A percentile compares a stretch with the other conserved stretches of the same genome.
phyloP scores from a whole-genome alignment of 2,113 vertebrate species.

The Oceanites oceanicus region DNA sequence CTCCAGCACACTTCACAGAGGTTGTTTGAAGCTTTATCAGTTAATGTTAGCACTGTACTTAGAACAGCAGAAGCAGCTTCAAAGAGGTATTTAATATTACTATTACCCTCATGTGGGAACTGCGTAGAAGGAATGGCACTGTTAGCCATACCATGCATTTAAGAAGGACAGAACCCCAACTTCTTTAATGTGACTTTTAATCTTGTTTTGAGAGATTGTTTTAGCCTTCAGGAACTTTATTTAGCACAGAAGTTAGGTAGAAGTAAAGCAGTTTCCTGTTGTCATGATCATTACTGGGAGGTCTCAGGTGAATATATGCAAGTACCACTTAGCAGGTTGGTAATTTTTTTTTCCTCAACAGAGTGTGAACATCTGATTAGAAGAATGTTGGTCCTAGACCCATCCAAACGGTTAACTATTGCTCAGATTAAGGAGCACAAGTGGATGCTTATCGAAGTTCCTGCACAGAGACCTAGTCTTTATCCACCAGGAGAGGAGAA shows the following conservation, averaged over 20 bases:
- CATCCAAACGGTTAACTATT: slow-evolving; percentile 89
- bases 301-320: background rate
- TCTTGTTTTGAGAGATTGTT: background rate
- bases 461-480: slow-evolving; percentile 86
- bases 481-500: slow-evolving; percentile 86
- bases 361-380: slow-evolving; percentile 98
- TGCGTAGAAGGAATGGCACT: background rate
- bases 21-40: background rate
- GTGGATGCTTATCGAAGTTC: slow-evolving; percentile 94
- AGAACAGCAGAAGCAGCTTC: background rate
- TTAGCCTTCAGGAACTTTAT: background rate
- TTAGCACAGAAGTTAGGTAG: background rate
- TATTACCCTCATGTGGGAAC: background rate
- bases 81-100: background rate
- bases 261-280: background rate
- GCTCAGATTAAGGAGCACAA: slow-evolving; percentile 98
- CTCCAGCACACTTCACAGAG: background rate
- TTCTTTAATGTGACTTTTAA: background rate
- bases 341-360: slow-evolving; percentile 34
- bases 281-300: background rate
- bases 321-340: background rate
- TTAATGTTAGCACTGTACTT: background rate
- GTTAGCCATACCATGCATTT: background rate
- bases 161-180: background rate
- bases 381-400: slow-evolving; percentile 95